Base-by-base conservation (phyloP, 2,888 invertebrate genomes). In the Hydrotaea cyrtoneurina region DNA sequence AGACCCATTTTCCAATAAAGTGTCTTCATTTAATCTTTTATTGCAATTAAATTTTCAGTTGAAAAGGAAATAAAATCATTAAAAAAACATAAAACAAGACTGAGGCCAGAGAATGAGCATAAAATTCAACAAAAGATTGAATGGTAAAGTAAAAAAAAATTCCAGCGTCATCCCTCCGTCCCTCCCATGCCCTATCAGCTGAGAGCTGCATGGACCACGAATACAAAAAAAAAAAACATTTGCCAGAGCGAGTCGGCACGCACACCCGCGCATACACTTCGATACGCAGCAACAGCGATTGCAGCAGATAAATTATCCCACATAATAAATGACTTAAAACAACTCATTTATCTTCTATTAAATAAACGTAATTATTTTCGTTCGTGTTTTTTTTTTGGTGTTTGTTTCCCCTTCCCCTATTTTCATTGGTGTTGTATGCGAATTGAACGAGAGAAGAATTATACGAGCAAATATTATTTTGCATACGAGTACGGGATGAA, bases 291-390 rank as follows among this genome's bases (percentile, higher is more conserved):
- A 17, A 0, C 55, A 57, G 19, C 73, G 36, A 21, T 78, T 57
- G 23, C 2, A 26, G 21, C 31, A 43, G 55, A 81, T 72, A 64
- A 23, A 46, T 73, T 69, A 62, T 53, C 59, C 57, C 31, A 81
- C 71, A 80, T 81, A 84, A 84, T 81, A 84, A 84, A 84, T 84
- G 84, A 84, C 84, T 81, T 80, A 72, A 84, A 76, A 84, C 80
- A 84, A 81, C 80, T 81, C 84, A 84, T 84, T 84, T 84, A 81
- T 84, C 84, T 84, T 84, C 84, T 84, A 84, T 84, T 84, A 78
- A 81, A 84, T 76, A 78, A 84, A 83, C 76, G 83, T 80, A 78
- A 83, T 83, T 83, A 83, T 80, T 83, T 75, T 78, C 7, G 19
- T 15, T 73, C 57, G 26, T 74, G n/a, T 21, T 8, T 19, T 46